Conservation (phyloP, 1,140 invertebrate genomes). For the Drosophila equinoxialis region DNA sequence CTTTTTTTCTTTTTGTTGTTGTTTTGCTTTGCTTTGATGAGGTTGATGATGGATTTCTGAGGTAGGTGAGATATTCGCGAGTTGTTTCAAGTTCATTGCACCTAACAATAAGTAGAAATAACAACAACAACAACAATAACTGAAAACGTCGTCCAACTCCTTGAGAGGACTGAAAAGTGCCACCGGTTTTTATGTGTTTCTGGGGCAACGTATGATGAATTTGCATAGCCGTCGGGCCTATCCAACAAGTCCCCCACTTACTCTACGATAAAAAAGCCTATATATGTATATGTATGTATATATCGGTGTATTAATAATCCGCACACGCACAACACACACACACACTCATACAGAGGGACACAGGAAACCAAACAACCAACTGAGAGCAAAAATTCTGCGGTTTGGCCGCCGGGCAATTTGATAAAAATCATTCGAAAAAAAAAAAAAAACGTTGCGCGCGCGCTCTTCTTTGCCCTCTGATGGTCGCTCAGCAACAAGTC, state of each 20-base stretch:
- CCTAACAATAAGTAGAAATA: conserved; percentile 5
- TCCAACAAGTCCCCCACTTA: conserved; percentile 32
- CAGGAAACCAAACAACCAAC: conserved; percentile 42
- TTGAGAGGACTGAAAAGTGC: conserved; percentile 43
- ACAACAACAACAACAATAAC: background rate
- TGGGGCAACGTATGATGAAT: conserved; percentile 70
- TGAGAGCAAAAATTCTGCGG: conserved; percentile 56
- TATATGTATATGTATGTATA: conserved; percentile 18
- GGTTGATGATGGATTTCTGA: conserved; percentile 34
- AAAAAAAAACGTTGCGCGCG: conserved; percentile 8
- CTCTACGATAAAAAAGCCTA: conserved; percentile 11
- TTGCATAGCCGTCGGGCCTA: conserved; percentile 60
- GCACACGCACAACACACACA: conserved; percentile 29
- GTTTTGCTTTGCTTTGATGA: background rate
- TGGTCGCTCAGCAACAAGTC: conserved; percentile 54
- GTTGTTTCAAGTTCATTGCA: conserved; percentile 59
- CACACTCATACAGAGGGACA: background rate
- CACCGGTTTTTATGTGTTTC: conserved; percentile 75
- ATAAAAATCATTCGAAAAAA: conserved; percentile 50
- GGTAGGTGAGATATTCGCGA: conserved; percentile 27
- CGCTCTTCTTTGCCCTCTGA: background rate
- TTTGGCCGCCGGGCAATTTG: conserved; percentile 60
- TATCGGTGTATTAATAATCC: conserved; percentile 20
- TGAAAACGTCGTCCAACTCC: conserved; percentile 25
- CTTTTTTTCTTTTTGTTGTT: background rate